Base-by-base conservation (phyloP, 2,888 invertebrate species). In the Drosophila atripex region DNA sequence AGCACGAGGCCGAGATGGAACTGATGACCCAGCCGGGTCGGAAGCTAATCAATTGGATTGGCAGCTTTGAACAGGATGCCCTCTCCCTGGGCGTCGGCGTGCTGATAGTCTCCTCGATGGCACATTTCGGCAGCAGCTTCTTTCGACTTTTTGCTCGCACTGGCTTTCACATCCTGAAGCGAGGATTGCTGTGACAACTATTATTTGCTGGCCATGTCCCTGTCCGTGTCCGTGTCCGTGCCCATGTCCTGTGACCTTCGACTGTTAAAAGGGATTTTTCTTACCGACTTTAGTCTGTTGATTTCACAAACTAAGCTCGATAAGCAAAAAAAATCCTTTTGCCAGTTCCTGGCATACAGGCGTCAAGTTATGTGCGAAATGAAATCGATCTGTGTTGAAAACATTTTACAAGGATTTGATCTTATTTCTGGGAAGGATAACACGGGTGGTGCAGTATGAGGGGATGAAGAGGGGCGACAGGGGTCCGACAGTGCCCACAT, bases 51-150 rank as follows among this genome's bases (percentile, higher is more conserved):
- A 50, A 57, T 52, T 95, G 95, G 95, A 86, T 95, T 18, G 92
- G 30, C 2, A 9, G 92, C 92, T 92, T 72, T 93, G 95, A 71
- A 89, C 94, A 94, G 87, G 92, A 94, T 70, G 89, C 94, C 65
- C 93, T 94, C 0, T 93, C 94, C 71, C 91, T 95, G 51, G 92
- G 94, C 53, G 93, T 94, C 21, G 95, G 95, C 76, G 93, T 94
- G 57, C 89, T 94, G 68, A 92, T 95, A 89, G 89, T 95, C 6
- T 77, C 70, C 0, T 47, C 79, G 23, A 23, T 70, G n/a, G 12
- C 60, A 0, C 30, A 46, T 0, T 61, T 50, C 4, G 46, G 77
- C 1, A 39, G 51, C 1, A 69, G 64, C 7, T 23, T 71, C 12
- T 16, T 80, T 9, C 71, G 71, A 1, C 53, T 21, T 2, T 23